Percentiles rank a stretch among this genome's conserved stretches.
phyloP scores from a whole-genome alignment of 2,888 invertebrate genomes.

The Caenorhabditis afra region DNA sequence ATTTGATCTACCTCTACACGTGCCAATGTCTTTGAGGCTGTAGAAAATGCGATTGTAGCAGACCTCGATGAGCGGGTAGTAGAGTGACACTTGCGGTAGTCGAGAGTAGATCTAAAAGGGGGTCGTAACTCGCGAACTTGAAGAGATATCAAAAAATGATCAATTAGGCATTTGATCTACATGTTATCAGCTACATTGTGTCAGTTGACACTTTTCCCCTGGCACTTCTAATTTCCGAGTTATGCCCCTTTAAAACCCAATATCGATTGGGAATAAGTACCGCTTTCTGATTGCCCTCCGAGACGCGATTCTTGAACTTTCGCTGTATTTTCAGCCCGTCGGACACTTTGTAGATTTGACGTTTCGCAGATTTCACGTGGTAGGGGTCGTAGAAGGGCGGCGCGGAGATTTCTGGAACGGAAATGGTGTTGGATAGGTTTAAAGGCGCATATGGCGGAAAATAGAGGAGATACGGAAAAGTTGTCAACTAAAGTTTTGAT shows the following conservation, averaged over 20 bases:
- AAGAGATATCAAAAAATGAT: background rate
- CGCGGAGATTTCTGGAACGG: constrained; percentile 31
- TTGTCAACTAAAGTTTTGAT: no score
- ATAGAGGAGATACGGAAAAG: no score
- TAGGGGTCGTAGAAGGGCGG: constrained; percentile 47
- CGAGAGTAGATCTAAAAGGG: constrained; percentile 54
- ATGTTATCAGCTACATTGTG: no score
- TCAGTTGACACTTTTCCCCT: no score
- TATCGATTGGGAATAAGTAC: no score
- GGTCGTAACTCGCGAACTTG: background rate
- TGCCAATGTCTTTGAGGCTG: constrained; percentile 60
- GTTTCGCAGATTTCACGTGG: constrained; percentile 32
- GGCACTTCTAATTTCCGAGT: no score
- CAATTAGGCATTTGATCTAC: no score
- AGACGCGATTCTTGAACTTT: constrained; percentile 47
- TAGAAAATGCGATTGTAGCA: constrained; percentile 79
- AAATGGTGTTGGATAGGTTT: no score
- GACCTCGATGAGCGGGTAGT: constrained; percentile 75
- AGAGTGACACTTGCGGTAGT: constrained; percentile 70
- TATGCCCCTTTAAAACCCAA: no score
- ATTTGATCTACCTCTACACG: constrained; percentile 66
- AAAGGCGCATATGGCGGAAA: no score
- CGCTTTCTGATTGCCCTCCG: constrained; percentile 25
- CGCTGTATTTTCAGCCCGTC: constrained; percentile 53
- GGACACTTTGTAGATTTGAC: constrained; percentile 41